Evolutionary conservation across 2,888 invertebrate genomes (phyloP), one percentile per base, ranked within the genome.

Genomic region (Neuroscelio doddi): DNA sequence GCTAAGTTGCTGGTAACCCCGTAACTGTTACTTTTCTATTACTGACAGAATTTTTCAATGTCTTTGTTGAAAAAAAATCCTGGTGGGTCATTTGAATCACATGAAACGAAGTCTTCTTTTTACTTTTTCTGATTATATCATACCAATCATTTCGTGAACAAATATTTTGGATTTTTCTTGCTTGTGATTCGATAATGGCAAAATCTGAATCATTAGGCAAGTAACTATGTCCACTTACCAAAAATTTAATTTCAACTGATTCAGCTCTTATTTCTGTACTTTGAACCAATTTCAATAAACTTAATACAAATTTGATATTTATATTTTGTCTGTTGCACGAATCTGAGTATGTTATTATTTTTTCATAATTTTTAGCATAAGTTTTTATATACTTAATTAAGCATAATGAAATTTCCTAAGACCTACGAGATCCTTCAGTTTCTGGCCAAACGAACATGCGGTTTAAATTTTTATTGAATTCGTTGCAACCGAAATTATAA

Each of bases 381-480:
- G 41, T 63, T 47, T 64, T 64, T 57, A 63, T 59, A 38, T 68
- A 64, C 55, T 70, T 64, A 50, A 66, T 51, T 58, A 65, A 45
- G 44, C 49, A 67, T 44, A 62, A 63, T 53, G 56, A 51, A 68
- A 63, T 65, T 69, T 69, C 61, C 50, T 70, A 70, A 58, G 68
- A 71, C 41, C 68, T 65, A 57, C 62, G 70, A 65, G 68, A 74
- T 63, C 68, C 69, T 71, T 70, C 71, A 67, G 68, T 69, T 69
- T 70, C 70, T 66, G 65, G 62, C 64, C 64, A 71, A 58, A 68
- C 52, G 55, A 53, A 70, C 63, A 65, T 68, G 65, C 63, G 55
- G 46, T 68, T 63, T 70, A 57, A 53, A 71, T 73, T 64, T 63
- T 69, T 68, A 69, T 15, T 69, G 26, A 70, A 69, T 49, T 63